Evolutionary conservation across 1,140 invertebrate genomes (phyloP).

Genomic region (Hydropsyche tenuis): DNA sequence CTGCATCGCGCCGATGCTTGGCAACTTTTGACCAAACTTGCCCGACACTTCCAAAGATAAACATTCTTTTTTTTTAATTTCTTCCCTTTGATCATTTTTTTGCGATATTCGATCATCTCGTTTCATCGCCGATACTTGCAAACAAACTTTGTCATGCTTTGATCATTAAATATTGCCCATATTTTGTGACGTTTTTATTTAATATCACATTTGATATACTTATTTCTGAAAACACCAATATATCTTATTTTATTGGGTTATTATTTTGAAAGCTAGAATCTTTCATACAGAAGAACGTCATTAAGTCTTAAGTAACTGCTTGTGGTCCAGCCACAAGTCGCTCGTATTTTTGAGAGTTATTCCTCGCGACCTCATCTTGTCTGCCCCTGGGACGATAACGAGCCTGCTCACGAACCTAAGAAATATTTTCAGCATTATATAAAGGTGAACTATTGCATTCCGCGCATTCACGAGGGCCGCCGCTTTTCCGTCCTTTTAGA

Average conservation of each 20-base stretch:
- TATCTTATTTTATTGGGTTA: no score
- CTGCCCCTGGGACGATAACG: slow-evolving; percentile 12
- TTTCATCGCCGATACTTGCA: no score
- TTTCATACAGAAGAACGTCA: no score
- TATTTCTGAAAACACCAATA: no score
- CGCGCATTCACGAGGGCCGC: slow-evolving; percentile 15
- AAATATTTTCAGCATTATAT: slow-evolving; percentile 38
- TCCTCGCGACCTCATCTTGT: slow-evolving; percentile 4
- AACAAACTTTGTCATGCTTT: no score
- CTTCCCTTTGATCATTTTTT: no score
- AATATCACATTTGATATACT: no score
- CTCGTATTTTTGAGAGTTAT: slow-evolving; percentile 36
- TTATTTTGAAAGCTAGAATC: no score
- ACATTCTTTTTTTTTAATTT: slow-evolving; percentile 3
- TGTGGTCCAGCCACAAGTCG: slow-evolving; percentile 29
- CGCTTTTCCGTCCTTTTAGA: neutral
- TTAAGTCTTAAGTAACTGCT: no score
- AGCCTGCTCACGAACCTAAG: slow-evolving; percentile 5
- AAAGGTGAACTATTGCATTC: slow-evolving; percentile 39
- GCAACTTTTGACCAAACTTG: neutral
- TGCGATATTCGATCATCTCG: no score
- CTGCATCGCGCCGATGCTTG: neutral
- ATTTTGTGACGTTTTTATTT: no score
- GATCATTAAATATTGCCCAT: no score
- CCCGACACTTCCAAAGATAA: slow-evolving; percentile 5